A percentile compares a stretch with the other conserved stretches of the same genome.
Evolutionary conservation across 2,888 invertebrate species (phyloP).

Genomic region (Agrotis puta): DNA sequence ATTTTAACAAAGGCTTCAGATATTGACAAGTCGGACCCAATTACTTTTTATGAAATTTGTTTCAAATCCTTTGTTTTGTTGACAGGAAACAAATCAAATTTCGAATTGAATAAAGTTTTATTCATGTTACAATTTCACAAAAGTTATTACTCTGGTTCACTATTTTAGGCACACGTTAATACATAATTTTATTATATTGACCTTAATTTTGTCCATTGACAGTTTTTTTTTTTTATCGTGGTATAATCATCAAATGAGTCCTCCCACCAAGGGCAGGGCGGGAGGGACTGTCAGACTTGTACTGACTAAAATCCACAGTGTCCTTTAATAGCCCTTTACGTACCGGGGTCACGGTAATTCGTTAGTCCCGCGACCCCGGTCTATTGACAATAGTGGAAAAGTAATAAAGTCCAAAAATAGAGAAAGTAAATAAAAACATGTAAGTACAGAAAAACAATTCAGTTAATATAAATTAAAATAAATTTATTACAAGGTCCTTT

Average conservation of each 20-base stretch:
- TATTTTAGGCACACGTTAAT: neutral
- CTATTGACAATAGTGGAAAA: neutral
- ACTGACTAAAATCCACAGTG: too few species aligned
- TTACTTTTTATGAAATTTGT: constrained; percentile 39
- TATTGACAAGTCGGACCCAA: constrained; percentile 25
- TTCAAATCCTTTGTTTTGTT: constrained; percentile 20
- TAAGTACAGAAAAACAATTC: too few species aligned
- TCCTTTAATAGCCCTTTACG: too few species aligned
- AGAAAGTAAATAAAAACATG: neutral
- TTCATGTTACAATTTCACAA: neutral
- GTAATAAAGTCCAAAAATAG: neutral
- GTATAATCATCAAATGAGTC: too few species aligned
- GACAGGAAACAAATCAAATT: constrained; percentile 23
- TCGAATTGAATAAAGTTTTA: constrained; percentile 41
- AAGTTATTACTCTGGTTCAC: neutral
- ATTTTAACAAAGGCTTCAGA: constrained; percentile 33
- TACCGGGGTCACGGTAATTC: too few species aligned
- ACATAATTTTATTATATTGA: neutral
- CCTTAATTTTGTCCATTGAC: neutral
- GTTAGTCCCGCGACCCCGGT: too few species aligned
- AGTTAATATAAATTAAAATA: neutral
- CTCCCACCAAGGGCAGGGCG: too few species aligned
- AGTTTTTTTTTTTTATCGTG: too few species aligned
- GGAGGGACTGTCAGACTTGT: too few species aligned
- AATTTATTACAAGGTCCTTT: neutral